Percentiles rank a stretch among this genome's conserved stretches.
phyloP scores from a whole-genome alignment of 1,140 invertebrate genomes.

The Limonius californicus region DNA sequence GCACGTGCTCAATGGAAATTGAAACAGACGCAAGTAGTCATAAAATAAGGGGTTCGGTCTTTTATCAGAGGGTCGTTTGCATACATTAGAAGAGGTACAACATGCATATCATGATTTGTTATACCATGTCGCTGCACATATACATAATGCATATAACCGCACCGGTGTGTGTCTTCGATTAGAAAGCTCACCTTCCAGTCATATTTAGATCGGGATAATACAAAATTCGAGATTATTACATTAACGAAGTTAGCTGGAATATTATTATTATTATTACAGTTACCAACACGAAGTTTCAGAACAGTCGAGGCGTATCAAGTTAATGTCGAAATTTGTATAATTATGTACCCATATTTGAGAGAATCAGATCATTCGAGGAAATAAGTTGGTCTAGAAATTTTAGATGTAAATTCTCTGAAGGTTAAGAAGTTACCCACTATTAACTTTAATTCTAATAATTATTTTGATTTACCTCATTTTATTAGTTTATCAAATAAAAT shows the following conservation, averaged over 20 bases:
- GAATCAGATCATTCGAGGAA: not conserved
- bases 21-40: conserved; percentile 28
- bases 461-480: too few relatives aligned
- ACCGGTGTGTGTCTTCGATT: not conserved
- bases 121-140: not conserved
- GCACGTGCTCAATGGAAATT: conserved; percentile 24
- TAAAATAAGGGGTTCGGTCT: conserved; percentile 25
- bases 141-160: not conserved
- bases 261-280: not conserved
- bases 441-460: too few relatives aligned
- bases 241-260: not conserved
- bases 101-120: conserved; percentile 15
- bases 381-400: not conserved
- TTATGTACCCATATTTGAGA: not conserved
- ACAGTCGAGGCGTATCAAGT: not conserved
- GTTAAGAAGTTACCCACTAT: too few relatives aligned
- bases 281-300: not conserved
- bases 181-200: not conserved
- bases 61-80: conserved; percentile 26
- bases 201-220: not conserved
- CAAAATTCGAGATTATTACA: not conserved
- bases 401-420: too few relatives aligned
- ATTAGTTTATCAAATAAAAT: too few relatives aligned
- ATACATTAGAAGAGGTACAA: conserved; percentile 17
- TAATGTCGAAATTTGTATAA: not conserved